phyloP scores from a whole-genome alignment of 2,113 vertebrate genomes.

The Emydocephalus ijimae region DNA sequence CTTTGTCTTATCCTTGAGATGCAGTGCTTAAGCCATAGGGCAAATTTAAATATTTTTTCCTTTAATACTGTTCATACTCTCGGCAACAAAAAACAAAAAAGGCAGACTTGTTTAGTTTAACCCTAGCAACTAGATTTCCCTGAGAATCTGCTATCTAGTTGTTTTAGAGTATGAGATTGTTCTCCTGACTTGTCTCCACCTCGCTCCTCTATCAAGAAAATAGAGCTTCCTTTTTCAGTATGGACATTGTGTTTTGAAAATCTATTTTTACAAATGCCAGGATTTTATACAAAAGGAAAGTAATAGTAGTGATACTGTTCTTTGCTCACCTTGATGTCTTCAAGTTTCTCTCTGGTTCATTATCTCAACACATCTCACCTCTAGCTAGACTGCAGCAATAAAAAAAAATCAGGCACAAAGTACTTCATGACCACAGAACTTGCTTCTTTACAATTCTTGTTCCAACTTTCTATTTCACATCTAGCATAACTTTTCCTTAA shows the following conservation, averaged over 20 bases:
- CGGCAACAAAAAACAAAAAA: conserved; percentile 39
- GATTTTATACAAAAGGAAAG: conserved; percentile 31
- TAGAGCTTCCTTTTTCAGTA: conserved; percentile 43
- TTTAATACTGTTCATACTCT: not conserved
- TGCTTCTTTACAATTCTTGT: too few species aligned
- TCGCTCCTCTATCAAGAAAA: conserved; percentile 11
- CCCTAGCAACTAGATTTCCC: conserved; percentile 23
- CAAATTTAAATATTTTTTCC: conserved; percentile 17
- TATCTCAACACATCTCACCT: not conserved
- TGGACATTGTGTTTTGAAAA: not conserved
- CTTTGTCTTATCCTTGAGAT: conserved; percentile 12
- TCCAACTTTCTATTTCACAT: not conserved
- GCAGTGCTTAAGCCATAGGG: not conserved
- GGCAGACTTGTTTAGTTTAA: not conserved
- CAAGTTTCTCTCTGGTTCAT: not conserved
- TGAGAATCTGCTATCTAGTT: conserved; percentile 37
- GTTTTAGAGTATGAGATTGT: conserved; percentile 48
- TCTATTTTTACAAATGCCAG: conserved; percentile 13
- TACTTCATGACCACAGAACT: not conserved
- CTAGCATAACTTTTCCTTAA: not conserved
- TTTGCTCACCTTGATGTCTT: not conserved
- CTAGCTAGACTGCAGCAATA: not conserved
- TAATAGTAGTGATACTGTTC: not conserved
- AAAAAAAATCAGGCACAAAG: not conserved
- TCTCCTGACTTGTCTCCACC: conserved; percentile 38